Conservation (phyloP, 2,113 vertebrate species). For the Panurus biarmicus region DNA sequence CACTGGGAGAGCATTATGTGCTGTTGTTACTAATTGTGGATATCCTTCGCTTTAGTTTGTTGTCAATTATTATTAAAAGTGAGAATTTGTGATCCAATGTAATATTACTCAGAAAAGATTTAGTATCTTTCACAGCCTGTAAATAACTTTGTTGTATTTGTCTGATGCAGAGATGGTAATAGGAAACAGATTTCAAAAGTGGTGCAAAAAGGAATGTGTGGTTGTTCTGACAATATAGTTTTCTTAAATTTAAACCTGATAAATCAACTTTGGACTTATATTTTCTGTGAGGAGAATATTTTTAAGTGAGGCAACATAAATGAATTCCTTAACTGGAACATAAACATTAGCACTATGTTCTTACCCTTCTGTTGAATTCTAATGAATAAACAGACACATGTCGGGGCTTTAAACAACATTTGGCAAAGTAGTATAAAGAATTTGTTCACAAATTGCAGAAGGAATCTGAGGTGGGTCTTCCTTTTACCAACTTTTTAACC, state of each 20-base stretch:
- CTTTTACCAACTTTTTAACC: background rate
- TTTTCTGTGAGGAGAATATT: conserved; percentile 17
- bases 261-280: conserved; percentile 5
- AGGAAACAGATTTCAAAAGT: conserved; percentile 54
- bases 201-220: conserved; percentile 49
- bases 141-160: conserved; percentile 62
- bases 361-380: background rate
- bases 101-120: conserved; percentile 53
- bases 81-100: conserved; percentile 60
- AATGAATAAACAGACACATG: background rate
- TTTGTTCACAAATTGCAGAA: background rate
- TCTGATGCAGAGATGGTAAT: conserved; percentile 59
- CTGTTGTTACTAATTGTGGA: conserved; percentile 53
- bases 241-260: conserved; percentile 56
- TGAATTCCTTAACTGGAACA: background rate
- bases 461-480: background rate
- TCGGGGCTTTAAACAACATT: background rate
- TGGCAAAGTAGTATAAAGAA: background rate
- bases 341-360: conserved; percentile 2
- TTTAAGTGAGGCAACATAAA: conserved; percentile 1
- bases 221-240: conserved; percentile 55
- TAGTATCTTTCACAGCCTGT: conserved; percentile 66
- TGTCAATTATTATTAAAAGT: conserved; percentile 61
- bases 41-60: conserved; percentile 19
- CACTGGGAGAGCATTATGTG: conserved; percentile 10